These are phyloP conservation scores for Mionectes olivaceus DNA, from an alignment of 2,797 vertebrate genomes.

Conservation along the genomic window DNA sequence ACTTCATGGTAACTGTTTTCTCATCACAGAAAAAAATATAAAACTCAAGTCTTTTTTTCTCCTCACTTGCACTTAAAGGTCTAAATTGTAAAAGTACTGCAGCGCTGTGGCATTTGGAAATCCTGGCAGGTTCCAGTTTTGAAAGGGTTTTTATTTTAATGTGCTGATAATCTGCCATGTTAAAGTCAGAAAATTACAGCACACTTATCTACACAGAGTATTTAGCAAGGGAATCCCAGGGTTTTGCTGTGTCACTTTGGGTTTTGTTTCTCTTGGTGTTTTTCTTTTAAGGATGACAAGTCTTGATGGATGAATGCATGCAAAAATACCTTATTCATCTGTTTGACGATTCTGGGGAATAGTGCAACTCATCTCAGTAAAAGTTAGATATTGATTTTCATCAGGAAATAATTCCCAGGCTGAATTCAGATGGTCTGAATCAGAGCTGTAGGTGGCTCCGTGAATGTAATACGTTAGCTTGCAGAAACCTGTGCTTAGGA, in stretches of 20 bases:
- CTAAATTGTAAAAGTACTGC: background rate
- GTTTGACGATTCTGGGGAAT: background rate
- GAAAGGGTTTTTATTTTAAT: background rate
- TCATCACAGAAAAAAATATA: background rate
- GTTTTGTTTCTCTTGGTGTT: background rate
- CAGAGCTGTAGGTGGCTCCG: background rate
- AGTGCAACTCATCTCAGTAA: background rate
- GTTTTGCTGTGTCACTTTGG: slow-evolving; percentile 16
- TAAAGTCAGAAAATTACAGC: background rate
- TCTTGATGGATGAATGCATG: background rate
- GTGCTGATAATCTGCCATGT: background rate
- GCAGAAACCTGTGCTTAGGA: background rate
- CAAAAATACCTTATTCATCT: background rate
- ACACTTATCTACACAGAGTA: background rate
- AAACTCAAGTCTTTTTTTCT: background rate
- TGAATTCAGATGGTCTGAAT: slow-evolving; percentile 22
- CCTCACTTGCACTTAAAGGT: background rate
- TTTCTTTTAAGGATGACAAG: background rate
- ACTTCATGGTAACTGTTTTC: background rate
- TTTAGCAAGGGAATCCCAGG: background rate
- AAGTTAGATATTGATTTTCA: slow-evolving; percentile 33
- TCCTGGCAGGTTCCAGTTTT: background rate
- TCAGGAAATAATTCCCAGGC: background rate
- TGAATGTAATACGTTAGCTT: background rate
- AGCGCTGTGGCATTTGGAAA: background rate